Conservation (phyloP, 2,888 invertebrate genomes). For the Bembecia ichneumoniformis region DNA sequence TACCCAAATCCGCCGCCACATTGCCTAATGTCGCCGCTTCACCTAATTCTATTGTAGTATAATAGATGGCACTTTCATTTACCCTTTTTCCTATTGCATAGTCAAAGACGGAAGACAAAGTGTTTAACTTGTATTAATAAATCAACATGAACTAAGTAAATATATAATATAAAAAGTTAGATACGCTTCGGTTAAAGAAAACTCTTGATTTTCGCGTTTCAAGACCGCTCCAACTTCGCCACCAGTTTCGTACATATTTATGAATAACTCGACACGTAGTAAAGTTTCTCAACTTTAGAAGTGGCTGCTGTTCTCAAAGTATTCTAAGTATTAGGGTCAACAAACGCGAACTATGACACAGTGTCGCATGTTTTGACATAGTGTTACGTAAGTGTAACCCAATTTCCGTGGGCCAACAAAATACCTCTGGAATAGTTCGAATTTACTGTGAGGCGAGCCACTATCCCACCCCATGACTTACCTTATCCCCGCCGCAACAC, state of each 20-base stretch:
- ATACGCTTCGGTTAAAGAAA: background rate
- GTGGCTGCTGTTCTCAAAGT: background rate
- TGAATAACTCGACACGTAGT: background rate
- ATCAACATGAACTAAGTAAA: too few relatives aligned
- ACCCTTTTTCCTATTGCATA: too few relatives aligned
- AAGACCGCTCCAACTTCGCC: background rate
- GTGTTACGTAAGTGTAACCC: background rate
- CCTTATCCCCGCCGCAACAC: constrained; percentile 27
- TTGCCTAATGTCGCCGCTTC: too few relatives aligned
- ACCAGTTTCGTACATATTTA: background rate
- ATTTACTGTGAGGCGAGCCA: constrained; percentile 4
- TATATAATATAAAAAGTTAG: too few relatives aligned
- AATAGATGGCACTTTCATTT: too few relatives aligned
- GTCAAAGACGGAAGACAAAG: too few relatives aligned
- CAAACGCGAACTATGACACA: background rate
- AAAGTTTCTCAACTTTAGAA: background rate
- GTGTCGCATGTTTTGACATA: background rate
- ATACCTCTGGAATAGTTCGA: background rate
- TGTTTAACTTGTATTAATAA: too few relatives aligned
- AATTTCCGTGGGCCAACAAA: background rate
- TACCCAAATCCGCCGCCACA: too few relatives aligned
- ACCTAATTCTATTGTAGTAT: too few relatives aligned
- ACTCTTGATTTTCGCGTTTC: background rate
- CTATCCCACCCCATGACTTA: constrained; percentile 16
- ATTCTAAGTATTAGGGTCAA: background rate